A percentile compares a stretch with the other conserved stretches of the same genome.
phyloP scores from a whole-genome alignment of 1,140 invertebrate genomes.

The Nilaparvata lugens region DNA sequence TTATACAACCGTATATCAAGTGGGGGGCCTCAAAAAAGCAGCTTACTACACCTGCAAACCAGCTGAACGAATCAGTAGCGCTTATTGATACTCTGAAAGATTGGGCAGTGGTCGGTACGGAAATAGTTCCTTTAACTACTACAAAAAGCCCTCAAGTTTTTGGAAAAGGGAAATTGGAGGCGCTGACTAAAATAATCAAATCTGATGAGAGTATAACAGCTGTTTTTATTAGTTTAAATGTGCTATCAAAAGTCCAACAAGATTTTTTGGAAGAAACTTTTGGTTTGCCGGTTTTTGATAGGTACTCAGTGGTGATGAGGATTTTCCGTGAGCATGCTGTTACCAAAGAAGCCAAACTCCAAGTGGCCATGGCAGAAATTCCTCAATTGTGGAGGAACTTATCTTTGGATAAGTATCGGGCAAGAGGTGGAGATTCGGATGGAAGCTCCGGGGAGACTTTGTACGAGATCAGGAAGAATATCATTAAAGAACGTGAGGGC shows the following conservation, averaged over 20 bases:
- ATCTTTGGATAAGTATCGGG: slow-evolving; percentile 17
- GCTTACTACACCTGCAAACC: slow-evolving; percentile 47
- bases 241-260: slow-evolving; percentile 53
- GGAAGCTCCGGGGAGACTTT: slow-evolving; percentile 36
- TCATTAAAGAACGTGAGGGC: slow-evolving; percentile 51
- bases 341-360: slow-evolving; percentile 71
- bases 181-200: slow-evolving; percentile 38
- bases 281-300: slow-evolving; percentile 62
- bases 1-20: slow-evolving; percentile 70
- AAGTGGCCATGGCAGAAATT: slow-evolving; percentile 83
- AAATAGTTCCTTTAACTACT: slow-evolving; percentile 43
- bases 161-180: slow-evolving; percentile 54
- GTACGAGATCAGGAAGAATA: slow-evolving; percentile 44
- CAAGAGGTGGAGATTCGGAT: slow-evolving; percentile 18
- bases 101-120: slow-evolving; percentile 57
- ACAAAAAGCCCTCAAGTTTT: slow-evolving; percentile 54
- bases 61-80: slow-evolving; percentile 64
- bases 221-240: slow-evolving; percentile 66
- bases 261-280: slow-evolving; percentile 47
- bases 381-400: slow-evolving; percentile 53
- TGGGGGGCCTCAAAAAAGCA: slow-evolving; percentile 51
- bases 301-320: slow-evolving; percentile 74
- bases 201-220: slow-evolving; percentile 44
- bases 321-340: slow-evolving; percentile 75
- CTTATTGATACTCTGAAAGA: slow-evolving; percentile 58